A percentile compares a stretch with the other conserved stretches of the same genome.
Conservation (phyloP, 1,140 invertebrate species). For the Capitella teleta region DNA sequence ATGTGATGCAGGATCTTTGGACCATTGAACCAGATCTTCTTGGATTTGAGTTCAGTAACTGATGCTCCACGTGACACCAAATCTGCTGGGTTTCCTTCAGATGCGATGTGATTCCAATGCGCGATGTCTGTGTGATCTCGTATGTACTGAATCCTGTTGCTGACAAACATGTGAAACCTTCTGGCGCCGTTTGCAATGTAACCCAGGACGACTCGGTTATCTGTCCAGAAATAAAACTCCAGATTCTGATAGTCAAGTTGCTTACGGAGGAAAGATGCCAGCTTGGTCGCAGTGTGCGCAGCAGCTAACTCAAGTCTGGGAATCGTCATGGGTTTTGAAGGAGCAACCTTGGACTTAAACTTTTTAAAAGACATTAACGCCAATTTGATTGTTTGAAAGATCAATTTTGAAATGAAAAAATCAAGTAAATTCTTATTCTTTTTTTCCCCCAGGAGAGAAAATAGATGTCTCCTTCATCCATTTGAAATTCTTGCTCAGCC, state of each 20-base stretch:
- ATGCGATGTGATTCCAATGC: background rate
- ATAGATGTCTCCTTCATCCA: too few species aligned
- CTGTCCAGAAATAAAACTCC: constrained; percentile 7
- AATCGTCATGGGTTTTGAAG: constrained; percentile 9
- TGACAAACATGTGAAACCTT: constrained; percentile 10
- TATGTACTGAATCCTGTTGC: constrained; percentile 4
- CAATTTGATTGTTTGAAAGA: too few species aligned
- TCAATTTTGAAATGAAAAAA: too few species aligned
- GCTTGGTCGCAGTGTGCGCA: constrained; percentile 7
- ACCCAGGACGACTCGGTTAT: constrained; percentile 8
- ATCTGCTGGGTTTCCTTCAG: constrained; percentile 1
- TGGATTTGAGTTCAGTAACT: too few species aligned
- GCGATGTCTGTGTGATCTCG: background rate
- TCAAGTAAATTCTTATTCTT: too few species aligned
- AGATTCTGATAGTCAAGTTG: background rate
- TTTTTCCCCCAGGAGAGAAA: too few species aligned
- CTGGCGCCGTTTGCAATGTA: constrained; percentile 7
- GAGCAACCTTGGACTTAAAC: constrained; percentile 15
- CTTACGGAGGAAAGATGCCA: background rate
- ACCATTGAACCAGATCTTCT: too few species aligned
- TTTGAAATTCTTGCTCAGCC: too few species aligned
- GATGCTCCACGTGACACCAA: constrained; percentile 1
- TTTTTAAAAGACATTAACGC: too few species aligned
- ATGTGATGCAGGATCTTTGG: too few species aligned
- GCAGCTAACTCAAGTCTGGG: constrained; percentile 12